Conservation (phyloP, 1,140 invertebrate genomes). For the Ceratina calcarata region DNA sequence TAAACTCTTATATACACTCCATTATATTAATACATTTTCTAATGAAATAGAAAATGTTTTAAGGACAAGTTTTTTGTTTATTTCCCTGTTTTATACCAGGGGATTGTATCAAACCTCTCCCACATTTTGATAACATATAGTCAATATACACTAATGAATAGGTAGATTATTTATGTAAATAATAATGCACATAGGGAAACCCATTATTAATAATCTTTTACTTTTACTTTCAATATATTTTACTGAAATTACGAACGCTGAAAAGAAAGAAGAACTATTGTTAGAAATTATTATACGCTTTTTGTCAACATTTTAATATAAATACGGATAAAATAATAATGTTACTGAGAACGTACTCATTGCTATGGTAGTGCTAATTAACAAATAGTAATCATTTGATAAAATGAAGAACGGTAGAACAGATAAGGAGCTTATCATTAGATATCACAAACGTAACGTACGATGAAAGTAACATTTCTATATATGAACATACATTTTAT, state of each 20-base stretch:
- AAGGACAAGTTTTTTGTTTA: conserved; percentile 43
- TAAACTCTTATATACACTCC: conserved; percentile 30
- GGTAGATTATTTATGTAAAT: conserved; percentile 10
- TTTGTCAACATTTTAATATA: background rate
- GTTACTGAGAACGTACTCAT: background rate
- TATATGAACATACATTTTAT: too few species aligned
- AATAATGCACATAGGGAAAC: conserved; percentile 16
- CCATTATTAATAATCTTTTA: conserved; percentile 51
- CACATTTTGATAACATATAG: conserved; percentile 72
- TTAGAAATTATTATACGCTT: background rate
- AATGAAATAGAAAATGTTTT: conserved; percentile 37
- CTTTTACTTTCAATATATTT: conserved; percentile 2
- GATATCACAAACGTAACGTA: background rate
- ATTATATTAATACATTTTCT: conserved; percentile 40
- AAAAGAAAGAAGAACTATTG: conserved; percentile 26
- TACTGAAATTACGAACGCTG: conserved; percentile 25
- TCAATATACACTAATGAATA: conserved; percentile 41
- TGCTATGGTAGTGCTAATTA: background rate
- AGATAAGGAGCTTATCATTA: background rate
- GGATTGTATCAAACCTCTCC: conserved; percentile 72
- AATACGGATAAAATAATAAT: background rate
- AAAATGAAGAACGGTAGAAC: background rate
- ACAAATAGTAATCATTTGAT: background rate
- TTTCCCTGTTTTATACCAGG: conserved; percentile 71
- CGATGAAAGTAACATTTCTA: background rate